phyloP scores from a whole-genome alignment of 1,140 invertebrate genomes.

The Lasioglossum baleicum region DNA sequence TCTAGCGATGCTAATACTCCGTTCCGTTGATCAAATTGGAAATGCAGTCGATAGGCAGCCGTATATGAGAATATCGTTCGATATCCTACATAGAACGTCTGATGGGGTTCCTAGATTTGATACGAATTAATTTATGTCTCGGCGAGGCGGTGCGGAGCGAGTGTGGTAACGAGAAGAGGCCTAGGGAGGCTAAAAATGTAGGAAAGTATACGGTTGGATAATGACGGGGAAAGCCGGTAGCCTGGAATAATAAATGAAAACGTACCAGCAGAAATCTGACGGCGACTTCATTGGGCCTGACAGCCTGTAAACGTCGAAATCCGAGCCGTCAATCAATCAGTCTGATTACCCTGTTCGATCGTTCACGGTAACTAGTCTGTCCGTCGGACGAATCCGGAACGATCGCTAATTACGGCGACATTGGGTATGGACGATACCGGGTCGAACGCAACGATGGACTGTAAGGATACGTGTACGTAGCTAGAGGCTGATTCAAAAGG shows the following conservation, averaged over 20 bases:
- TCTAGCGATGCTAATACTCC: too few relatives aligned
- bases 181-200: background rate
- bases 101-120: too few relatives aligned
- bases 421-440: background rate
- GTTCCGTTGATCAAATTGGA: too few relatives aligned
- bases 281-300: slow-evolving; percentile 25
- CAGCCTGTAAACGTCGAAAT: slow-evolving; percentile 38
- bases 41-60: background rate
- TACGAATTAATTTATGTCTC: too few relatives aligned
- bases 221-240: slow-evolving; percentile 30
- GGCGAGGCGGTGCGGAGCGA: too few relatives aligned
- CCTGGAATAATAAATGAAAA: slow-evolving; percentile 34
- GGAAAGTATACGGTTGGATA: slow-evolving; percentile 6
- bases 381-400: background rate
- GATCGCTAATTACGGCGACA: slow-evolving; percentile 33
- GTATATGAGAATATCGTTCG: too few relatives aligned
- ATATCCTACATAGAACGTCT: too few relatives aligned
- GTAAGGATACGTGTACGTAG: background rate
- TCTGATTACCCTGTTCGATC: slow-evolving; percentile 37
- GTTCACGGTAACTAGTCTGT: slow-evolving; percentile 26
- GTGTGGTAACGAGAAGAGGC: too few relatives aligned
- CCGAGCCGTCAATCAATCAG: slow-evolving; percentile 33
- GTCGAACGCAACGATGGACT: background rate
- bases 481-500: background rate
- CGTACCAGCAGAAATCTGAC: background rate